A percentile compares a stretch with the other conserved stretches of the same genome.
phyloP scores from a whole-genome alignment of 2,888 invertebrate genomes.

The Hirtodrosophila duncani region DNA sequence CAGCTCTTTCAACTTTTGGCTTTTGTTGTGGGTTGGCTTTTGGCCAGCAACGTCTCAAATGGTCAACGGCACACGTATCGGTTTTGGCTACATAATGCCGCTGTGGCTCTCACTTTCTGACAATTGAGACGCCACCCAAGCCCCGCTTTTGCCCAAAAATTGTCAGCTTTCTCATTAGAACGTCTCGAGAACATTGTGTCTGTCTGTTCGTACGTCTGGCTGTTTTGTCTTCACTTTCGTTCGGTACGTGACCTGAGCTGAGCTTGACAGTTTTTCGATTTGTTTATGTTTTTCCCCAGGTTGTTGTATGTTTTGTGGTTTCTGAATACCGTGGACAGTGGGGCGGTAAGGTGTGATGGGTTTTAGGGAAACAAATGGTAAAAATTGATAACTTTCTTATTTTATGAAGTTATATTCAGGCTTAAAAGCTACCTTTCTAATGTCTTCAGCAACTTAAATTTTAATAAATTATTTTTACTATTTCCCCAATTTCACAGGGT shows the following conservation, averaged over 20 bases:
- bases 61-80: conserved; percentile 55
- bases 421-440: too few relatives aligned
- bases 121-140: conserved; percentile 40
- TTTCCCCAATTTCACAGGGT: too few relatives aligned
- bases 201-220: conserved; percentile 17
- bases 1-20: conserved; percentile 47
- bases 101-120: conserved; percentile 51
- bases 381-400: too few relatives aligned
- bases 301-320: conserved; percentile 2
- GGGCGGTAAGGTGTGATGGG: too few relatives aligned
- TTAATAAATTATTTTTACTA: too few relatives aligned
- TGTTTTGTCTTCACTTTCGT: conserved; percentile 49
- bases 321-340: conserved; percentile 11
- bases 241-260: conserved; percentile 50
- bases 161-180: conserved; percentile 64
- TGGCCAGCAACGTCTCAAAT: conserved; percentile 19
- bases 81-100: conserved; percentile 39
- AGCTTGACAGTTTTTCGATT: conserved; percentile 29
- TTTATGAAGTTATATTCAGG: too few relatives aligned
- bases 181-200: conserved; percentile 19
- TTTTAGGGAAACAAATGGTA: too few relatives aligned
- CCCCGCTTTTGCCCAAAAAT: conserved; percentile 28
- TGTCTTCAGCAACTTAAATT: too few relatives aligned
- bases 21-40: conserved; percentile 46
- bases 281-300: conserved; percentile 1